Evolutionary conservation across 2,113 vertebrate genomes (phyloP), one percentile per base, ranked within the genome.

Genomic region (Rhinolophus ferrumequinum): DNA sequence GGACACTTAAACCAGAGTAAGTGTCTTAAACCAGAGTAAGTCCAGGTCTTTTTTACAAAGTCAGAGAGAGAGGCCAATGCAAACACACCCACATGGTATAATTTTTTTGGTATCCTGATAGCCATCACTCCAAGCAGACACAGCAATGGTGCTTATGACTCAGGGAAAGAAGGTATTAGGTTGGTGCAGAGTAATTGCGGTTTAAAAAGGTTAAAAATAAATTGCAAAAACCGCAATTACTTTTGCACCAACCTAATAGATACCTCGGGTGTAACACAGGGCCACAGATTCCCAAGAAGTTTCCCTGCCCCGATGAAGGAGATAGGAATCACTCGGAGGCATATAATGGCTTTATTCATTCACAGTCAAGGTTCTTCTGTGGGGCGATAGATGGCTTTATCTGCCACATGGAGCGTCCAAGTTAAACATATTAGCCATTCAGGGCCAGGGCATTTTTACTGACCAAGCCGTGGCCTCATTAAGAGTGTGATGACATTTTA

Each of bases 11-110:
- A 96, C 96, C 98, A 97, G 90, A 97, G 73, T 83, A 60, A 96
- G 90, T 94, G n/a, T n/a, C 96, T 98, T 97, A 96, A 96, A 96
- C 96, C 98, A 97, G 90, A 97, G 73, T 83, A 60, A 96, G 90
- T 94, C 93, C 96, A 35, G 18, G 76, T 33, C 10, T 62, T 50
- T 50, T 56, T 69, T 75, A n/a, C 12, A 56, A 85, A 80, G 79
- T 66, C 52, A 35, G 50, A 70, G 56, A 58, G 18, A 38, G 28
- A 58, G 21, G 30, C 18, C 3, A 26, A 4, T 33, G 50, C 64
- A 84, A 28, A 81, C 67, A 58, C 33, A 54, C 93, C 77, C 97
- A 96, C 96, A 90, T 95, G 86, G 97, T 97, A 98, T 98, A 96
- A 98, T 97, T 97, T 97, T 97, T 54, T 28, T 4, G 72, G 15